Evolutionary conservation across 2,888 invertebrate genomes (phyloP).

Genomic region (Pyrochroa serraticornis): DNA sequence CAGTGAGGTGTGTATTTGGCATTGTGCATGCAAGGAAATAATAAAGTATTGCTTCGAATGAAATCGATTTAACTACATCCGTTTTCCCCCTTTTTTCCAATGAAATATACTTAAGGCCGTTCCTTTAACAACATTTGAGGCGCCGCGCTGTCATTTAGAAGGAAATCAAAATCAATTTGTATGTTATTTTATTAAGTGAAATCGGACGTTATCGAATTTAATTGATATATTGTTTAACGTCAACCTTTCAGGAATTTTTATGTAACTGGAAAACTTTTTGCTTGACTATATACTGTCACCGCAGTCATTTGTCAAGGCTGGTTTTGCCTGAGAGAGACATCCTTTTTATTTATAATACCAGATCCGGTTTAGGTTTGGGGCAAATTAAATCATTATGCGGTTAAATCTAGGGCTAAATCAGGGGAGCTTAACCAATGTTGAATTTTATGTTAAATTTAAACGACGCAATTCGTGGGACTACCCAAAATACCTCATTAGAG

Average conservation of each 20-base stretch:
- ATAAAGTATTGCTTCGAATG: constrained; percentile 38
- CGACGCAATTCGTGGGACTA: constrained; percentile 9
- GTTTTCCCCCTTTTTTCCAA: constrained; percentile 28
- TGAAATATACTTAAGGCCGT: constrained; percentile 6
- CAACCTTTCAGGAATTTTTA: constrained; percentile 4
- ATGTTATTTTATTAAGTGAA: neutral
- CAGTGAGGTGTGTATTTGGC: constrained; percentile 38
- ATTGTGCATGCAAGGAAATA: constrained; percentile 38
- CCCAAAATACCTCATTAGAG: constrained; percentile 19
- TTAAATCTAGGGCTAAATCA: too few species aligned
- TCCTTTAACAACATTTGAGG: neutral
- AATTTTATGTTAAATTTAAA: too few species aligned
- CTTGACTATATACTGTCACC: constrained; percentile 12
- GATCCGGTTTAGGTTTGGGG: neutral
- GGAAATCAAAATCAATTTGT: neutral
- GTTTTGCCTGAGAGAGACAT: constrained; percentile 5
- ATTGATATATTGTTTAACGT: constrained; percentile 6
- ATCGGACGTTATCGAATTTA: constrained; percentile 3
- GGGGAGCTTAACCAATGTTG: too few species aligned
- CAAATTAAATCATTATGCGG: constrained; percentile 9
- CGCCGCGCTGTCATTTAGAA: neutral
- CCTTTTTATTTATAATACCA: constrained; percentile 9
- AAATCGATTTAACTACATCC: constrained; percentile 38
- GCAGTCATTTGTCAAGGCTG: constrained; percentile 12
- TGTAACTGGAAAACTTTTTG: constrained; percentile 2